Percentiles rank a stretch among this genome's conserved stretches.
phyloP scores from a whole-genome alignment of 2,888 invertebrate species.

The Lasioglossum villosulum region DNA sequence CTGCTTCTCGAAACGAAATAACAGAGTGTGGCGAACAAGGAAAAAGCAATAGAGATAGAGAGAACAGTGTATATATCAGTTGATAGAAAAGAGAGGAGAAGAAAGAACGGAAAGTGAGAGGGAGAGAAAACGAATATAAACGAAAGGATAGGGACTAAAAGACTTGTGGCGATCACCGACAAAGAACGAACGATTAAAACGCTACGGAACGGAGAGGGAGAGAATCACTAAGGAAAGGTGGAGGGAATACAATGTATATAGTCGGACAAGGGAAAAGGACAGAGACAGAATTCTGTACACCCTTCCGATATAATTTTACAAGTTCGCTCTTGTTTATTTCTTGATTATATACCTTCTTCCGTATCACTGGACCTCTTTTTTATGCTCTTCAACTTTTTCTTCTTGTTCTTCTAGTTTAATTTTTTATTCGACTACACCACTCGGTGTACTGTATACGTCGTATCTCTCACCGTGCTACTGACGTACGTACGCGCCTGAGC shows the following conservation, averaged over 20 bases:
- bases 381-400: background rate
- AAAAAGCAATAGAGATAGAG: conserved; percentile 16
- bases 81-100: conserved; percentile 14
- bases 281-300: conserved; percentile 28
- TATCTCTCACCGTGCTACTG: conserved; percentile 52
- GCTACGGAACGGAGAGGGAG: conserved; percentile 8
- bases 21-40: conserved; percentile 29
- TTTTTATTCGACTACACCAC: conserved; percentile 4
- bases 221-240: background rate
- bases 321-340: conserved; percentile 32
- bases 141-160: conserved; percentile 36
- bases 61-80: background rate
- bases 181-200: conserved; percentile 32
- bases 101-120: conserved; percentile 27
- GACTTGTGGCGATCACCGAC: conserved; percentile 27
- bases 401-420: background rate
- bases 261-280: conserved; percentile 5
- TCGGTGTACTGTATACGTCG: conserved; percentile 27
- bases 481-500: conserved; percentile 44
- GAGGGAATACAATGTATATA: conserved; percentile 14
- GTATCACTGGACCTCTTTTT: conserved; percentile 5
- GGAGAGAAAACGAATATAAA: conserved; percentile 32
- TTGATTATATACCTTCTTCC: conserved; percentile 27
- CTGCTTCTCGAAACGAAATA: conserved; percentile 46
- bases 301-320: conserved; percentile 23